These are phyloP conservation scores for Heterotilapia buettikoferi DNA, from an alignment of 2,113 vertebrate species.

Conservation along the genomic window DNA sequence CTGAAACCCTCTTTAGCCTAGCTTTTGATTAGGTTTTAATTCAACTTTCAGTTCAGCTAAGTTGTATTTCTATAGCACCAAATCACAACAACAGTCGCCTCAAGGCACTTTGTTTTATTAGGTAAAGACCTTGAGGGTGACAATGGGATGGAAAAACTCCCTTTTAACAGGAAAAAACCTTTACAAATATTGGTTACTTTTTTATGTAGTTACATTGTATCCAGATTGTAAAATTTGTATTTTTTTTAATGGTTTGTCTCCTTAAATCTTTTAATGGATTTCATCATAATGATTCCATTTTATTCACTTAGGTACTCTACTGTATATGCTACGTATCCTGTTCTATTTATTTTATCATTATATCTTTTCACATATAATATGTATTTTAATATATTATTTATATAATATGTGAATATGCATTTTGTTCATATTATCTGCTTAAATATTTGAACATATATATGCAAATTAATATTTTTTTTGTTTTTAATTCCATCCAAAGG, in stretches of 20 bases:
- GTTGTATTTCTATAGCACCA: not conserved
- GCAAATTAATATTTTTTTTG: not conserved
- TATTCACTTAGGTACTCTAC: not conserved
- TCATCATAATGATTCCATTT: not conserved
- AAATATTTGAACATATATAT: not conserved
- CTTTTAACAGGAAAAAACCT: no score
- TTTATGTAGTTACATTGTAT: not conserved
- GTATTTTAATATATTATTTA: not conserved
- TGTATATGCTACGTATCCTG: not conserved
- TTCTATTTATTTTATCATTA: not conserved
- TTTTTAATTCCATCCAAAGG: not conserved
- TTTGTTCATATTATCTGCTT: not conserved
- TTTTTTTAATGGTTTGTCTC: not conserved
- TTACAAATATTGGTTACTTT: not conserved
- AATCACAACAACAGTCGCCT: not conserved
- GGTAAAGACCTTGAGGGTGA: not conserved
- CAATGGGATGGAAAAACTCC: not conserved
- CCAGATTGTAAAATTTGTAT: not conserved
- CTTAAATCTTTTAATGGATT: not conserved
- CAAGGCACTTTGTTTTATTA: not conserved
- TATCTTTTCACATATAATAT: not conserved
- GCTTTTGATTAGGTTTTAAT: not conserved
- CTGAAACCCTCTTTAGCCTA: not conserved
- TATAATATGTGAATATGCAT: not conserved
- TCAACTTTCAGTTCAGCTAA: not conserved